Evolutionary conservation across 1,140 invertebrate genomes (phyloP), one percentile per base, ranked within the genome.

Genomic region (Magallana gigas): DNA sequence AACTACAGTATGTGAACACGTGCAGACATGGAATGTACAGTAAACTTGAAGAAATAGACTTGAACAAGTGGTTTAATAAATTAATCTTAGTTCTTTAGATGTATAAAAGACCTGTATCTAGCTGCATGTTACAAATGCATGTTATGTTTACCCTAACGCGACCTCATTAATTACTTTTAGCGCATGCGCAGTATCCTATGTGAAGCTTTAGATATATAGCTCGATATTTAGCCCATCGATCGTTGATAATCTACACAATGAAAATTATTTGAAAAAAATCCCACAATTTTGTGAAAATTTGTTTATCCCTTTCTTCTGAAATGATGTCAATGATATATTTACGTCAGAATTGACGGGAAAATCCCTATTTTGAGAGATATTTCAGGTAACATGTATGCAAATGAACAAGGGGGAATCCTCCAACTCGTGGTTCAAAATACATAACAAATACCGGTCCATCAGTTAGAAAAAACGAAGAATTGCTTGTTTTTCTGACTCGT

Each of bases 401-500:
- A 92, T 92, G 90, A 92, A 90, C 90, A 91, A 90, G 90, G 89
- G 90, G 87, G 90, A 84, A 88, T 88, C 84, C 87, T 84, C 48
- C 23, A 18, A 81, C 87, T 85, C 88, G 85, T 89, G 85, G 88
- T 80, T 80, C 23, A 60, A 57, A 62, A 62, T 64, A 87, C 60
- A 84, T 56, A 57, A 57, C 57, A 83, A 71, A 76, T 12, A 76
- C 23, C 68, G 68, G 68, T 76, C 18, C 71, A 57, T 57, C 48
- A 57, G 57, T n/a, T 11, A 58, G 9, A 58, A 58, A 48, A 57
- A 58, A 57, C 57, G 36, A 9, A 57, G 7, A 16, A 48, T 5
- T 8, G 16, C 57, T n/a, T 14, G 16, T 57, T 23, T 6, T 1
- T 18, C 14, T 57, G 11, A 57, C 48, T 57, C 11, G 16, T 29